Evolutionary conservation across 2,888 invertebrate genomes (phyloP).

Genomic region (Protodeltote pygarga): DNA sequence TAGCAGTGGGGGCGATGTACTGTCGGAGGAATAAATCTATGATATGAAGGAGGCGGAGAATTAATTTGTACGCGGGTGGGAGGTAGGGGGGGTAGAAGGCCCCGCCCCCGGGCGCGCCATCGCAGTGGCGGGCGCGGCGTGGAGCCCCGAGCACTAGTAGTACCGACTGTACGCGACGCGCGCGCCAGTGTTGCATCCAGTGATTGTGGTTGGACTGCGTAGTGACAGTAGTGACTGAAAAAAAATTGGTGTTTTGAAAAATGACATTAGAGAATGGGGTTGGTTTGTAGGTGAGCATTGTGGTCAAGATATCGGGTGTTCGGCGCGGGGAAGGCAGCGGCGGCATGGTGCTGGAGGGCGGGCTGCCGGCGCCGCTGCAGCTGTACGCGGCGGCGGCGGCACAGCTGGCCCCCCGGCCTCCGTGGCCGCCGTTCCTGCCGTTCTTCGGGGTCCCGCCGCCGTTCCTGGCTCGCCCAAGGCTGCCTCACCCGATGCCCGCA

Average conservation of each 20-base stretch:
- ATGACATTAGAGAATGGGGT: constrained; percentile 67
- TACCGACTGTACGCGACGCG: constrained; percentile 50
- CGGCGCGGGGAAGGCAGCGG: constrained; percentile 61
- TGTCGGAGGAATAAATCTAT: constrained; percentile 84
- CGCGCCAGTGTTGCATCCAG: constrained; percentile 50
- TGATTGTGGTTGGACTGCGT: constrained; percentile 44
- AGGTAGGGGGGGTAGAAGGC: constrained; percentile 72
- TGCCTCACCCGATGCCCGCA: constrained; percentile 75
- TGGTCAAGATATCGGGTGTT: constrained; percentile 74
- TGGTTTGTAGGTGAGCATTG: constrained; percentile 54
- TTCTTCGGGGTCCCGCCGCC: constrained; percentile 88
- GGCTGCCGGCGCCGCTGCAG: constrained; percentile 90
- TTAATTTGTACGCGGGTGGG: constrained; percentile 76
- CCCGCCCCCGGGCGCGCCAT: constrained; percentile 82
- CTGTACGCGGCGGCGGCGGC: constrained; percentile 91
- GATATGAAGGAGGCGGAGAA: constrained; percentile 86
- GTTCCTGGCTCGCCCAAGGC: constrained; percentile 80
- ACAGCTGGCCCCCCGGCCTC: constrained; percentile 84
- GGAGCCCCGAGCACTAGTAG: constrained; percentile 44
- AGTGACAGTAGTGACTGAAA: constrained; percentile 47
- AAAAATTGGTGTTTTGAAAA: constrained; percentile 42
- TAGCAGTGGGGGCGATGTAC: constrained; percentile 70
- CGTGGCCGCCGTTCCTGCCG: constrained; percentile 88
- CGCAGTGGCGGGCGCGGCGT: constrained; percentile 73
- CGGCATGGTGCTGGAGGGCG: constrained; percentile 89